Percentiles rank a stretch among this genome's conserved stretches.
Evolutionary conservation across 64 coral and sea anemone species (phyloP).

Genomic region (Actinia tenebrosa): DNA sequence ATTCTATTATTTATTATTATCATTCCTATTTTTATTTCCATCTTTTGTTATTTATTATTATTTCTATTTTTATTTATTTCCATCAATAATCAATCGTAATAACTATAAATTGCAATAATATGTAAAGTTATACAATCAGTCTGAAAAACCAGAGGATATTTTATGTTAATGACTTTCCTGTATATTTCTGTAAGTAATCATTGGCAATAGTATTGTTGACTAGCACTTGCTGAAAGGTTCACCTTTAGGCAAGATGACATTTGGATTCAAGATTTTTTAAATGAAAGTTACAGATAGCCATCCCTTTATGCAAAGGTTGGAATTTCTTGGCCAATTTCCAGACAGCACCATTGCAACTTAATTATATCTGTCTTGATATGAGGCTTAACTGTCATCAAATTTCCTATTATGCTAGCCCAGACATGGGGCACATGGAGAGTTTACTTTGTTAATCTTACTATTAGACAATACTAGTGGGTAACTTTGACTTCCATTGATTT

Average conservation of each 20-base stretch:
- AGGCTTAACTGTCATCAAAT: neutral
- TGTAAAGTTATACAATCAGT: too few relatives aligned
- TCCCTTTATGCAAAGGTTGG: neutral
- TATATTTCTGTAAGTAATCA: too few relatives aligned
- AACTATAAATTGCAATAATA: too few relatives aligned
- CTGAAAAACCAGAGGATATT: too few relatives aligned
- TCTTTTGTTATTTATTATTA: too few relatives aligned
- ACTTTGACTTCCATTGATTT: conserved; percentile 18
- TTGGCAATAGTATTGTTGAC: too few relatives aligned
- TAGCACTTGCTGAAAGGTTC: too few relatives aligned
- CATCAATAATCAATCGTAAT: too few relatives aligned
- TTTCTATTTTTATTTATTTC: too few relatives aligned
- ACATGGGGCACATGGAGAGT: neutral
- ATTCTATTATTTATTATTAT: too few relatives aligned
- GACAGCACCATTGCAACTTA: neutral
- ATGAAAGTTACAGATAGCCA: neutral
- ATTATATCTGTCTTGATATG: neutral
- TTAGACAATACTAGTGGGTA: neutral
- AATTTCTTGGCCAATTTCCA: conserved; percentile 1
- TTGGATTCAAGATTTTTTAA: neutral
- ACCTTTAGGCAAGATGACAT: neutral
- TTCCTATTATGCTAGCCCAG: neutral
- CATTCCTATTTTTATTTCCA: too few relatives aligned
- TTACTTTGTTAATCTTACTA: neutral
- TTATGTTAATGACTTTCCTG: too few relatives aligned